Conservation (phyloP, 2,113 vertebrate species). For the Callipepla californica region DNA sequence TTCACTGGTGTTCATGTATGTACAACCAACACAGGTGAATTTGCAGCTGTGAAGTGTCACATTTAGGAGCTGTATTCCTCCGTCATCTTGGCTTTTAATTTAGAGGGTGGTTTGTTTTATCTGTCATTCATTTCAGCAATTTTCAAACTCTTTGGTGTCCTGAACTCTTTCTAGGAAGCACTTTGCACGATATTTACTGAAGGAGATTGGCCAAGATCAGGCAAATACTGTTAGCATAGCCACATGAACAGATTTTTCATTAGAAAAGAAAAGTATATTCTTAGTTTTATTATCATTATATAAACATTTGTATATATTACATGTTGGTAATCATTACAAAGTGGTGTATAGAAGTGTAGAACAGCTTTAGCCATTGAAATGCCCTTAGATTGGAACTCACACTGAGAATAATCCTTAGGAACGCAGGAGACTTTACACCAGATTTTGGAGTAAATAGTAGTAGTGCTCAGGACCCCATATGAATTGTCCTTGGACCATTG, state of each 20-base stretch:
- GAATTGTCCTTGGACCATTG: background rate
- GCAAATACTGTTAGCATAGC: background rate
- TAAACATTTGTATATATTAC: background rate
- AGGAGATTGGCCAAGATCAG: background rate
- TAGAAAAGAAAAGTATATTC: background rate
- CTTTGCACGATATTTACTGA: background rate
- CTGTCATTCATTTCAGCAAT: background rate
- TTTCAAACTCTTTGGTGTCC: background rate
- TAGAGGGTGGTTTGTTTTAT: background rate
- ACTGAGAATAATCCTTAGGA: fast-evolving
- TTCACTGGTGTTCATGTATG: fast-evolving
- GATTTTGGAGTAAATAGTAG: background rate
- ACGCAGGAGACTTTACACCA: background rate
- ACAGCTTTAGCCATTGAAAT: background rate
- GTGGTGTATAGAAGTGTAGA: background rate
- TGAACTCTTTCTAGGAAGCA: background rate
- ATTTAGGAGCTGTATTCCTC: background rate
- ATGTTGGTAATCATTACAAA: background rate
- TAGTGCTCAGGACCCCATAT: background rate
- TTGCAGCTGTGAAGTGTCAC: fast-evolving
- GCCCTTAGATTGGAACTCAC: background rate
- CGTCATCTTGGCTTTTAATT: background rate
- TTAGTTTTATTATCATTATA: background rate
- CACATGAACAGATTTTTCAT: background rate
- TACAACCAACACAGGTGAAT: background rate